Conservation (phyloP, 2,797 vertebrate species). For the Huso huso region DNA sequence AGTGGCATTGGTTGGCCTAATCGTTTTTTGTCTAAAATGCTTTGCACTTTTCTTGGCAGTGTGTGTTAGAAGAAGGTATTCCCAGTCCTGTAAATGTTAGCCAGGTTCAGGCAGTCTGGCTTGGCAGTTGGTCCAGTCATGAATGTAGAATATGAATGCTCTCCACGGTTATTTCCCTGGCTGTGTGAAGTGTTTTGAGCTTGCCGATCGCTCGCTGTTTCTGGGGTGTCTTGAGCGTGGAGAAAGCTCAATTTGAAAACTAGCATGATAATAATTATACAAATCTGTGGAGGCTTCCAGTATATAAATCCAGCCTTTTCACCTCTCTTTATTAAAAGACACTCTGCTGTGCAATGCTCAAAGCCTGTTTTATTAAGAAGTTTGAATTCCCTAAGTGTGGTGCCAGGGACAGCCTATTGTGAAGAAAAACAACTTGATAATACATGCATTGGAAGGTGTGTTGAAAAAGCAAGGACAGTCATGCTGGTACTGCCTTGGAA, state of each 20-base stretch:
- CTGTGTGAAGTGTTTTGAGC: background rate
- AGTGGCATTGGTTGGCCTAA: too few species aligned
- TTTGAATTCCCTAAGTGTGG: background rate
- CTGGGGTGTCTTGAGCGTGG: background rate
- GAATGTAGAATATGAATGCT: background rate
- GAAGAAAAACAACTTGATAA: background rate
- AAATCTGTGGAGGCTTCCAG: constrained; percentile 41
- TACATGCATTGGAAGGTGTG: background rate
- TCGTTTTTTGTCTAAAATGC: too few species aligned
- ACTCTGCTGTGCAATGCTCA: constrained; percentile 31
- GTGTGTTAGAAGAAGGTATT: too few species aligned
- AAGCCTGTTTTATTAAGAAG: constrained; percentile 49
- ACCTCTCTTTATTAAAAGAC: background rate
- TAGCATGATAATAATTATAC: constrained; percentile 45
- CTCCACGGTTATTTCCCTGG: background rate
- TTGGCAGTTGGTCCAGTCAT: background rate
- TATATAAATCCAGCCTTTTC: constrained; percentile 27
- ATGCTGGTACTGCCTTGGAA: background rate
- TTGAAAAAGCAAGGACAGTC: background rate
- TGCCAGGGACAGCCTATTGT: background rate
- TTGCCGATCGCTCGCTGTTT: background rate
- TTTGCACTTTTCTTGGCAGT: too few species aligned
- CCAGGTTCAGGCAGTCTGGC: background rate
- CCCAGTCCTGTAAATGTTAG: background rate
- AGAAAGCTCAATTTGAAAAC: constrained; percentile 37